Base-by-base conservation (phyloP, 2,113 vertebrate genomes). In the Nesoenas mayeri region DNA sequence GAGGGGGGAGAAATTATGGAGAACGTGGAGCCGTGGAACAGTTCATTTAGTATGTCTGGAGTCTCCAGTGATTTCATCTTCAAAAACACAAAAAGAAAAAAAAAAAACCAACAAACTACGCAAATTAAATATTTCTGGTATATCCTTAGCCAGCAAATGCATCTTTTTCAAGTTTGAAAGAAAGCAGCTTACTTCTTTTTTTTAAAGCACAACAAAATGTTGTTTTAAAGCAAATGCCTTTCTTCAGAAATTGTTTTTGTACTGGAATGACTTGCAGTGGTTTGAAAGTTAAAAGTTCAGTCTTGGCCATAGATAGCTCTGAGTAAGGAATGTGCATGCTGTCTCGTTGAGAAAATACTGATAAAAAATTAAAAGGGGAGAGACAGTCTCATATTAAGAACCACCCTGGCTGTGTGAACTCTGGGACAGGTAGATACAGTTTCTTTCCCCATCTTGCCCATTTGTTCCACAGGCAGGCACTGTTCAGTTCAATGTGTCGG, bases 401-500 rank as follows among this genome's bases (percentile, higher is more conserved):
- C 56, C 44, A 36, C 12, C 13, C 12, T 1, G 0, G 1, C 3
- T 34, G 7, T 42, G 34, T 50, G 79, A 86, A 64, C 56, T 38
- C 28, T 61, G 47, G 22, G 29, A 36, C 32, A 65, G 20, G 26
- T 8, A 71, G 42, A 36, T 42, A 14, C 1, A 47, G 19, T 28
- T 75, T 50, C 44, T 66, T 22, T 44, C 42, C n/a, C 2, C 2
- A 9, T 44, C 54, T 38, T 61, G 12, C 21, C 48, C 15, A 20
- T 86, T 89, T 87, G 17, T 81, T 71, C 44, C 3, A 15, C 17
- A 21, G 31, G 57, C 16, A 56, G 29, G 32, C 17, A 44, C 9
- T 38, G 44, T 31, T 38, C 1, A 2, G 11, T 40, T 20, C 13
- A 2, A 6, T 0, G 0, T 21, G 29, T 21, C 0, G 0, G n/a